Conservation (phyloP, 2,888 invertebrate genomes). For the Drosophila meridionalis region DNA sequence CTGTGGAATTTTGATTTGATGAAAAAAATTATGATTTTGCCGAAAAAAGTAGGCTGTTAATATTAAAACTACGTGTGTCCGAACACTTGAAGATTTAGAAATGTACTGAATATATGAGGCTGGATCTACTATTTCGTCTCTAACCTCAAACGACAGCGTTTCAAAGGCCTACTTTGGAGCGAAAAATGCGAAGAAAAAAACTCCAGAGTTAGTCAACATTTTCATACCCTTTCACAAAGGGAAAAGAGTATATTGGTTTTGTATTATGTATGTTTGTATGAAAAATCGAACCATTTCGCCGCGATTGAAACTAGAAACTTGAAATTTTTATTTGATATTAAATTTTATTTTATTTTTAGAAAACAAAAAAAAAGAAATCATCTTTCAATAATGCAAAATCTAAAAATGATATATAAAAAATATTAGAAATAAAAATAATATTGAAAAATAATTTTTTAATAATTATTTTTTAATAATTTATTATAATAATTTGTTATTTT, state of each 20-base stretch:
- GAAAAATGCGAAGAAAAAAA: neutral
- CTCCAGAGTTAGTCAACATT: neutral
- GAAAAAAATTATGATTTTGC: neutral
- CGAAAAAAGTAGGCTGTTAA: conserved; percentile 10
- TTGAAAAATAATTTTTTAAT: no score
- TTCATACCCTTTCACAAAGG: neutral
- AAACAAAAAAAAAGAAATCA: no score
- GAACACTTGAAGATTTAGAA: conserved; percentile 11
- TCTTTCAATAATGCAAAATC: no score
- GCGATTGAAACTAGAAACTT: no score
- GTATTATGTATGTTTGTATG: neutral
- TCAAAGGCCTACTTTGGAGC: neutral
- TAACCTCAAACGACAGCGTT: neutral
- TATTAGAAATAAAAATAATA: no score
- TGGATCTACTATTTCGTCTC: neutral
- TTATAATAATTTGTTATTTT: no score
- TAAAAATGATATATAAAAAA: no score
- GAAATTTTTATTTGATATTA: no score
- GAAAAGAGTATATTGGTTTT: neutral
- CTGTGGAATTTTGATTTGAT: neutral
- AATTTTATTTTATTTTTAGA: no score
- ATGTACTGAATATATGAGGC: neutral
- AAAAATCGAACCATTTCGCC: no score
- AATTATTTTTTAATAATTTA: no score
- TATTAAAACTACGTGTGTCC: conserved; percentile 9